Percentiles rank a stretch among this genome's conserved stretches.
Conservation (phyloP, 2,797 vertebrate species). For the Tolypeutes matacus region DNA sequence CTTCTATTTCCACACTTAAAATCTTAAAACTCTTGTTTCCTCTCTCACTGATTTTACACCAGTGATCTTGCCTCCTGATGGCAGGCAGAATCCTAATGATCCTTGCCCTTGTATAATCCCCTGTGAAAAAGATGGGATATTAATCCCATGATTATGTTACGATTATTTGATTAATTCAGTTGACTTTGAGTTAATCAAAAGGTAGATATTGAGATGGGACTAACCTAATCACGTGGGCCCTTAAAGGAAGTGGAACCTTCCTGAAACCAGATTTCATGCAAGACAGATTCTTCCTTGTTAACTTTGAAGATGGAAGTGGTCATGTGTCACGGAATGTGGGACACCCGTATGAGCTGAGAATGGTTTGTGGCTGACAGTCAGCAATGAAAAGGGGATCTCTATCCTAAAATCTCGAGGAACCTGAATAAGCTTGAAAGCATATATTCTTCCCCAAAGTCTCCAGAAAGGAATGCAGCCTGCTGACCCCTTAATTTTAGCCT, state of each 20-base stretch:
- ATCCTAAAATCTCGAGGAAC: not conserved
- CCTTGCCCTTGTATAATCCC: not conserved
- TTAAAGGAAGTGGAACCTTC: not conserved
- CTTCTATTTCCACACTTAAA: not conserved
- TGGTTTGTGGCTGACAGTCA: not conserved
- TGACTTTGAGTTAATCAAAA: not conserved
- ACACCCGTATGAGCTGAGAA: not conserved
- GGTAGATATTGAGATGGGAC: not conserved
- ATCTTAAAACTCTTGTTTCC: not conserved
- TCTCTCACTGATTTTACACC: not conserved
- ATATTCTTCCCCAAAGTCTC: not conserved
- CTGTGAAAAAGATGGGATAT: not conserved
- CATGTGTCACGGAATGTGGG: no score
- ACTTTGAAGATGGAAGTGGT: not conserved
- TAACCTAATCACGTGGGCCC: not conserved
- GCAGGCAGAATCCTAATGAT: not conserved
- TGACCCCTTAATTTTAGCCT: not conserved
- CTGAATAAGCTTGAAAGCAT: not conserved
- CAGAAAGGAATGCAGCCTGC: not conserved
- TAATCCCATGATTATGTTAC: not conserved
- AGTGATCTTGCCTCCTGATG: not conserved
- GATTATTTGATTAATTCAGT: no score
- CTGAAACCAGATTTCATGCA: not conserved
- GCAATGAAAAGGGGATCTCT: not conserved
- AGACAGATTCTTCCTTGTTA: not conserved